Evolutionary conservation across 1,140 invertebrate species (phyloP).

Genomic region (Atopsyche davidsoni): DNA sequence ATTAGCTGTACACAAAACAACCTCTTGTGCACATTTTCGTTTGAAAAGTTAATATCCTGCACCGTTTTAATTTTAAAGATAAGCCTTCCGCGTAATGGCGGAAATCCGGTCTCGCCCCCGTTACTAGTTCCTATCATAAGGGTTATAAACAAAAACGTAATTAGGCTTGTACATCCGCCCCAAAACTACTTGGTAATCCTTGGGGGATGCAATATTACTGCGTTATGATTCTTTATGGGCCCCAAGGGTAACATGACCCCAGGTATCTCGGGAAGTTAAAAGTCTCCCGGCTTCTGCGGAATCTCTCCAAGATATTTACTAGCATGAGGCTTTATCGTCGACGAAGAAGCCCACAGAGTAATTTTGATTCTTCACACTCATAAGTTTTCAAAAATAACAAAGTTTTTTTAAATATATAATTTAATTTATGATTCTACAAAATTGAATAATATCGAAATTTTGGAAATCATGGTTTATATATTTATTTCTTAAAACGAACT

Average conservation of each 20-base stretch:
- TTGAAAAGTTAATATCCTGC: not conserved
- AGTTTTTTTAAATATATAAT: too few relatives aligned
- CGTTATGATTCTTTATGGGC: slow-evolving; percentile 29
- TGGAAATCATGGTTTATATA: too few relatives aligned
- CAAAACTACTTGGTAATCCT: slow-evolving; percentile 15
- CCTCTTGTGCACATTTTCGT: not conserved
- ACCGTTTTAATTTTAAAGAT: not conserved
- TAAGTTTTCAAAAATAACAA: too few relatives aligned
- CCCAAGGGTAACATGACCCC: slow-evolving; percentile 14
- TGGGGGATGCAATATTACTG: slow-evolving; percentile 23
- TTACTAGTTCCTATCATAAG: slow-evolving; percentile 12
- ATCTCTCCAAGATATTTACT: too few relatives aligned
- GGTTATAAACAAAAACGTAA: slow-evolving; percentile 29
- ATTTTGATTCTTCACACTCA: too few relatives aligned
- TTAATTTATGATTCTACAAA: too few relatives aligned
- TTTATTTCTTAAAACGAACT: too few relatives aligned
- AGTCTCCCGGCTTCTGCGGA: too few relatives aligned
- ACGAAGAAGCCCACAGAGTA: too few relatives aligned
- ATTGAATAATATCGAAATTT: too few relatives aligned
- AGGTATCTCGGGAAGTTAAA: slow-evolving; percentile 17
- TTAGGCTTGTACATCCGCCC: slow-evolving; percentile 16
- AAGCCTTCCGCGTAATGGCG: not conserved
- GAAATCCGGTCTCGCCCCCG: not conserved
- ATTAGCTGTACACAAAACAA: not conserved
- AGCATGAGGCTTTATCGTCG: too few relatives aligned